Base-by-base conservation (phyloP, 2,113 vertebrate species). In the Motacilla alba region DNA sequence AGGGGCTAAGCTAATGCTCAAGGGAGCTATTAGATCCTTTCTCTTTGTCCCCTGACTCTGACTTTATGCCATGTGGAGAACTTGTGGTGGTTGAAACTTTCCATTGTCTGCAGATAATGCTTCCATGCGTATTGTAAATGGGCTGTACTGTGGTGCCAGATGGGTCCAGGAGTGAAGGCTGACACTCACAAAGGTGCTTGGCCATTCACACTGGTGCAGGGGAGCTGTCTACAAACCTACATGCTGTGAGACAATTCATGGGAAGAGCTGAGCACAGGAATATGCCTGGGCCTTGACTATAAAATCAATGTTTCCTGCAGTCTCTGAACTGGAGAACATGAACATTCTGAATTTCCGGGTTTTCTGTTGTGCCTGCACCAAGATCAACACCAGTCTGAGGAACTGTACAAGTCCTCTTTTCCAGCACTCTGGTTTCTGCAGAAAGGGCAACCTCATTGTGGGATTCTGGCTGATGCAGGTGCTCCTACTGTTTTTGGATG, bases 11-110 rank as follows among this genome's bases (percentile, higher is more conserved):
- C 37, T 70, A 53, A 31, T 53, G 76, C 66, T 79, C 1, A 0
- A 76, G 86, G 74, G 79, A 92, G 26, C 80, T 92, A 18, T 77
- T 81, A 63, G 69, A 8, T 55, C 33, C 21, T 88, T 90, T 62
- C 67, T 44, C 26, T 91, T 88, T 83, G 60, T 86, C 26, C 14
- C 17, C 14, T 27, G 47, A 44, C 75, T 81, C 83, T 77, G 63
- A 56, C 77, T 92, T 74, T 14, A 14, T 74, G 43, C 39, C 46
- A 81, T 0, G 0, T 73, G 63, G n/a, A 69, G 62, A 53, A 80
- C 59, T 33, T 67, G 27, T 44, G 47, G 60, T 67, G n/a, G 18
- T 30, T 81, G 80, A 50, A 92, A 87, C 10, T 63, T 92, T 44
- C 50, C 63, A 13, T 22, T 94, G 21, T 64, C 22, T n/a, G 15